Base-by-base conservation (phyloP, 2,797 vertebrate species). In the Synaphobranchus kaupii region DNA sequence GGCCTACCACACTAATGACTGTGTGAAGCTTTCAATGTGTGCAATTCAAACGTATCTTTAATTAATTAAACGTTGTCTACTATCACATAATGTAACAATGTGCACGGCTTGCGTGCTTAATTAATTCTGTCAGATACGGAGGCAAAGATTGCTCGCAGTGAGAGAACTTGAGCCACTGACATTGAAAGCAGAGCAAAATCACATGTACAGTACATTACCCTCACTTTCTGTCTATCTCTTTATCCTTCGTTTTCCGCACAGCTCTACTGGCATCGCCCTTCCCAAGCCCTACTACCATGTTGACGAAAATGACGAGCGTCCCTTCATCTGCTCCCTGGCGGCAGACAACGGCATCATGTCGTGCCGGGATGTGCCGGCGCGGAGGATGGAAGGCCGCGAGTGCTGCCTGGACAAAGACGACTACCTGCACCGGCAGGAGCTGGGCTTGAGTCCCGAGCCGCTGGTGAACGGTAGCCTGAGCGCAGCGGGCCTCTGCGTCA, bases 341-440 rank as follows among this genome's bases (percentile, higher is more conserved):
- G 95, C 97, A 48, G 98, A 99, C 94, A 99, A 99, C 13, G 98
- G 98, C 90, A 99, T 99, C 94, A 98, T 99, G 98, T 97, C 97
- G 12, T 99, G 98, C 88, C 92, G 94, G 0, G 98, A 99, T 88
- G 97, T 99, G 47, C 98, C 98, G 0, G 96, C 97, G 0, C 94
- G 98, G 66, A 97, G 97, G 87, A 97, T 98, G 87, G 96, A 95
- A 4, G 98, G 98, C 34, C 96, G 97, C 0, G 94, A 96, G 25
- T 99, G 98, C 92, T 99, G 98, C 91, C 93, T 99, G 92, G 97
- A 98, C 91, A 98, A 98, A 87, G 98, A 98, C 0, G 98, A 99
- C 56, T 95, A 96, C 50, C 94, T 97, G 12, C 97, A 98, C 91
- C 96, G 97, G 3, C 97, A 95, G 87, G 93, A 96, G 0, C 95